Evolutionary conservation across 2,888 invertebrate species (phyloP).

Genomic region (Cryptophagus acutangulus): DNA sequence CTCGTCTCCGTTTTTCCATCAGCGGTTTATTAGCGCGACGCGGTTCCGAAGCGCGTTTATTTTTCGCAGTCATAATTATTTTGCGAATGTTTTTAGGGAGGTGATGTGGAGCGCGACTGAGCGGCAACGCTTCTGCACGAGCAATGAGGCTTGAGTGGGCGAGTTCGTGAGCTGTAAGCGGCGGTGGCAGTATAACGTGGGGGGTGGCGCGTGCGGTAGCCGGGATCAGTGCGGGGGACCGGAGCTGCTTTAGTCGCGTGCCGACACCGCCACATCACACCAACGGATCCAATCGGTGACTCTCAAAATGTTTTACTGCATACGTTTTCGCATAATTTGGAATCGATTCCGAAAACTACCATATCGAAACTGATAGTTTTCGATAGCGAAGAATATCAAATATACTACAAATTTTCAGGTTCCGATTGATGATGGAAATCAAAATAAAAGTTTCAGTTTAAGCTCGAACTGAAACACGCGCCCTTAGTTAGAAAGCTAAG

Average conservation of each 20-base stretch:
- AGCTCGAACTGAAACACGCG: too few species aligned
- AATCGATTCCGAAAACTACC: too few species aligned
- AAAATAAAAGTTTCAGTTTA: too few species aligned
- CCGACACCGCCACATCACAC: constrained; percentile 50
- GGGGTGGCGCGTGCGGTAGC: constrained; percentile 41
- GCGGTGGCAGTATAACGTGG: constrained; percentile 25
- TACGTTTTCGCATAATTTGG: too few species aligned
- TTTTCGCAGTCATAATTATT: constrained; percentile 43
- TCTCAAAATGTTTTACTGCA: constrained; percentile 39
- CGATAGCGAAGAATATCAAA: too few species aligned
- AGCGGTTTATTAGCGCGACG: constrained; percentile 70
- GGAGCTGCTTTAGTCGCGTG: constrained; percentile 47
- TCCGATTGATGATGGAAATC: too few species aligned
- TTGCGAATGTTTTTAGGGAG: too few species aligned
- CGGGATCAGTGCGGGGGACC: constrained; percentile 35
- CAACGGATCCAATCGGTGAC: constrained; percentile 38
- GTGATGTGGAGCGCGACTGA: constrained; percentile 15
- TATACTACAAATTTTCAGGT: too few species aligned
- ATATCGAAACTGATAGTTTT: too few species aligned
- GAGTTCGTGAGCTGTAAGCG: constrained; percentile 19
- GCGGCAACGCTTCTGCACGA: constrained; percentile 25
- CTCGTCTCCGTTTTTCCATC: constrained; percentile 71
- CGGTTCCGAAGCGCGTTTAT: constrained; percentile 42
- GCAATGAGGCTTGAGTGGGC: constrained; percentile 26
- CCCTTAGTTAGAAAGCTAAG: too few species aligned